A percentile compares a stretch with the other conserved stretches of the same genome.
Conservation (phyloP, 53 echinoderm and acorn worm genomes). For the Temnopleurus reevesii region DNA sequence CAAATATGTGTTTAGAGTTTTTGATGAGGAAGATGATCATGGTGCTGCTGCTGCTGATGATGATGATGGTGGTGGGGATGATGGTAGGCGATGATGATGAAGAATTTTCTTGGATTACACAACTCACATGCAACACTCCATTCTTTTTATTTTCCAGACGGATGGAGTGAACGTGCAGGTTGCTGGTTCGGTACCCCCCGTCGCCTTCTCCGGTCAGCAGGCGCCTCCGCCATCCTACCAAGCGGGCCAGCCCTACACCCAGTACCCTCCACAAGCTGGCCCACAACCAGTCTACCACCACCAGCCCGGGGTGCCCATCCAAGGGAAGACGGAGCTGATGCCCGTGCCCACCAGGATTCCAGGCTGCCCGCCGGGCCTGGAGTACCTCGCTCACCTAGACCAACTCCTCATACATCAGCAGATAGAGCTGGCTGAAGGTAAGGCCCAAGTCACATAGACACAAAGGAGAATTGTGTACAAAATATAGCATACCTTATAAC, state of each 20-base stretch:
- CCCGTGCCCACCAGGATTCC: neutral
- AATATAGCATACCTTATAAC: too few species aligned
- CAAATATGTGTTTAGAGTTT: too few species aligned
- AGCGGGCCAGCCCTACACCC: neutral
- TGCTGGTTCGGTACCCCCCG: slow-evolving; percentile 38
- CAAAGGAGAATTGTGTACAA: too few species aligned
- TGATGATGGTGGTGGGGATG: too few species aligned
- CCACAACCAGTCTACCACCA: neutral
- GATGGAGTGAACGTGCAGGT: slow-evolving; percentile 41
- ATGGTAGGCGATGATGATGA: too few species aligned
- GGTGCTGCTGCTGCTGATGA: too few species aligned
- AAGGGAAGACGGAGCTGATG: slow-evolving; percentile 2
- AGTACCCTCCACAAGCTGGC: neutral
- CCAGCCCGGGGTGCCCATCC: neutral
- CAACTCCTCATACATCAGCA: slow-evolving; percentile 43
- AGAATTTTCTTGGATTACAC: too few species aligned
- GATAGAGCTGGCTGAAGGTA: slow-evolving; percentile 52
- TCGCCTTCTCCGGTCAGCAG: slow-evolving; percentile 13
- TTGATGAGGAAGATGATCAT: too few species aligned
- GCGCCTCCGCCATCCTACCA: neutral
- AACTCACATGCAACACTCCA: too few species aligned
- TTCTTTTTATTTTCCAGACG: neutral
- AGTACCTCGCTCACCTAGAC: slow-evolving; percentile 33
- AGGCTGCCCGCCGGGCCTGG: slow-evolving; percentile 36
- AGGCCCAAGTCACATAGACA: too few species aligned